Evolutionary conservation across 1,140 invertebrate genomes (phyloP), one percentile per base, ranked within the genome.

Genomic region (Melanaphis sacchari): DNA sequence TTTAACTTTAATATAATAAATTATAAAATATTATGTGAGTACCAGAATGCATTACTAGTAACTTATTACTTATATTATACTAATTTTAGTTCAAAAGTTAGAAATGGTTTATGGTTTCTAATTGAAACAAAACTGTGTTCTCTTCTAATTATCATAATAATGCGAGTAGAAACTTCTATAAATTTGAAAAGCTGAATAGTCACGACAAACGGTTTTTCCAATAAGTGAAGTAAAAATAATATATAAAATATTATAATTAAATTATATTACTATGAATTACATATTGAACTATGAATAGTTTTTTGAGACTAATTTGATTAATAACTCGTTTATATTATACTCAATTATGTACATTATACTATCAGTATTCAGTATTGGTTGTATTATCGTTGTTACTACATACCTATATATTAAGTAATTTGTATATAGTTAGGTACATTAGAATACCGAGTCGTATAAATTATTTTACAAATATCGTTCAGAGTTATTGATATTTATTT

Each of bases 401-500:
- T 66, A 66, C 46, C 15, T n/a, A n/a, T n/a, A 59, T 49, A 52
- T 66, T 66, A 66, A 66, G 59, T 66, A 66, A 66, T n/a, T 66
- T n/a, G 31, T 66, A n/a, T n/a, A n/a, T n/a, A n/a, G 31, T 66
- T n/a, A 11, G 9, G 54, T 59, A 31, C 9, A n/a, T 31, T 4
- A 5, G 15, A n/a, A 66, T 24, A 66, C 11, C 31, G 0, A n/a
- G n/a, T n/a, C 3, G 31, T 66, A 66, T n/a, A 66, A 66, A n/a
- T 66, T n/a, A 66, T 15, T 66, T 9, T 18, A 4, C 31, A 3
- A 15, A 40, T 54, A 18, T 54, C n/a, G 22, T 89, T 89, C 38
- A 38, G 22, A 52, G n/a, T 54, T 89, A 52, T 89, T 52, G 87
- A 89, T 89, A 89, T 89, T 89, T 89, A 89, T 89, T 54, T 89